These are phyloP conservation scores for Cirrhinus mrigala DNA, from an alignment of 2,797 vertebrate species.

Conservation along the genomic window DNA sequence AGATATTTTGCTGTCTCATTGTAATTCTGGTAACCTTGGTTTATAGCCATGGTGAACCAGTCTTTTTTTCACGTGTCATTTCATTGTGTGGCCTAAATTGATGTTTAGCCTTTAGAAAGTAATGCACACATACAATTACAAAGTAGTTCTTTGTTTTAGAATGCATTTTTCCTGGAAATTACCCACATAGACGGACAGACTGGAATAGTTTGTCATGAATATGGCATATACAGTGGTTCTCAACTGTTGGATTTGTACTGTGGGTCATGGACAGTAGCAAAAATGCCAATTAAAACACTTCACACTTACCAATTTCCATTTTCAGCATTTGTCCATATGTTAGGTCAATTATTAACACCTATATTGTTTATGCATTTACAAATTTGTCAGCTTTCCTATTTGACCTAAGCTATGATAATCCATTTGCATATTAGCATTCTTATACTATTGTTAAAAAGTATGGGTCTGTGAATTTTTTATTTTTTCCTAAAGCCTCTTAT, in stretches of 20 bases:
- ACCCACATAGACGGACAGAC: neutral
- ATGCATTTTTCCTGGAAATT: neutral
- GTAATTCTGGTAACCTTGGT: slow-evolving; percentile 23
- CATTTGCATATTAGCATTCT: neutral
- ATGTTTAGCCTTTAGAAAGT: neutral
- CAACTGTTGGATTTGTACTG: neutral
- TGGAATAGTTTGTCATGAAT: neutral
- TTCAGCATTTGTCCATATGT: neutral
- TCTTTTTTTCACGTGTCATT: neutral
- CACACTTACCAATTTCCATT: neutral
- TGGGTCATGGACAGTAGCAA: neutral
- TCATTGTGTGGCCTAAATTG: neutral
- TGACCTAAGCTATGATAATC: neutral
- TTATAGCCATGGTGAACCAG: neutral
- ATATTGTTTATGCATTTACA: neutral
- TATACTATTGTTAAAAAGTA: neutral
- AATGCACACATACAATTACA: neutral
- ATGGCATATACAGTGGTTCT: neutral
- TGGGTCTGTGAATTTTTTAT: neutral
- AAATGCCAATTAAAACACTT: neutral
- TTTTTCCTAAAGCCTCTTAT: neutral
- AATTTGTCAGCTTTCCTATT: neutral
- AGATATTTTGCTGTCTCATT: neutral
- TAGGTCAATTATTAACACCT: neutral
- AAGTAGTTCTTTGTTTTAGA: neutral